These are phyloP conservation scores for Scotopteryx bipunctaria DNA, from an alignment of 2,888 invertebrate species.

Conservation along the genomic window DNA sequence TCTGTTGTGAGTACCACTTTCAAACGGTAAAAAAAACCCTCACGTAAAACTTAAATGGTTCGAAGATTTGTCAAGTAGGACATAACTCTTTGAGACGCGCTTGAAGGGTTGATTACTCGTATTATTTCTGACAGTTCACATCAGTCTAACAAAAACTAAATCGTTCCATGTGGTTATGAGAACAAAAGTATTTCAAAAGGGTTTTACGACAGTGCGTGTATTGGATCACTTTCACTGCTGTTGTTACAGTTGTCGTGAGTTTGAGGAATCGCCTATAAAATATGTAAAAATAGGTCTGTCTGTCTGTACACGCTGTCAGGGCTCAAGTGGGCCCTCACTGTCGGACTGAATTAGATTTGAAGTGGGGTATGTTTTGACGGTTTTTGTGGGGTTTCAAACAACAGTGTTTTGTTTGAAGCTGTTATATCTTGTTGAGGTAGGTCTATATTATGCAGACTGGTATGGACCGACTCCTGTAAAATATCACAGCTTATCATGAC, in stretches of 20 bases:
- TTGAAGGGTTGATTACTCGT: too few species aligned
- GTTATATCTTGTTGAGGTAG: constrained; percentile 5
- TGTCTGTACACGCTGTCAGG: constrained; percentile 33
- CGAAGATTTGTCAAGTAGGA: too few species aligned
- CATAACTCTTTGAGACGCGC: too few species aligned
- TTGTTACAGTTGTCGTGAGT: constrained; percentile 40
- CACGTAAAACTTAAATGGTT: too few species aligned
- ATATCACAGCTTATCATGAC: too few species aligned
- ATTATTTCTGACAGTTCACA: too few species aligned
- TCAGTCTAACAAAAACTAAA: constrained; percentile 13
- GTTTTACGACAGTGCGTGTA: constrained; percentile 31
- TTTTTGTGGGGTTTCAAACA: constrained; percentile 19
- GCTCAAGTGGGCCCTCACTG: constrained; percentile 32
- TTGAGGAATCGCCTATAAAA: constrained; percentile 38
- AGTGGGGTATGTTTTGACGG: constrained; percentile 29
- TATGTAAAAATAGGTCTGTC: constrained; percentile 35
- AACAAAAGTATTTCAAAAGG: constrained; percentile 17
- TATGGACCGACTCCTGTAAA: too few species aligned
- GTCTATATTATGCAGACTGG: too few species aligned
- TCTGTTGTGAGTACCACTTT: too few species aligned
- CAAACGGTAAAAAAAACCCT: too few species aligned
- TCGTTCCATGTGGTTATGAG: constrained; percentile 26
- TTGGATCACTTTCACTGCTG: constrained; percentile 25
- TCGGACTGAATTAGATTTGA: constrained; percentile 32
- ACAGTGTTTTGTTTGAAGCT: constrained; percentile 1